Conservation (phyloP, 2,113 vertebrate genomes). For the Hystrix brachyura region DNA sequence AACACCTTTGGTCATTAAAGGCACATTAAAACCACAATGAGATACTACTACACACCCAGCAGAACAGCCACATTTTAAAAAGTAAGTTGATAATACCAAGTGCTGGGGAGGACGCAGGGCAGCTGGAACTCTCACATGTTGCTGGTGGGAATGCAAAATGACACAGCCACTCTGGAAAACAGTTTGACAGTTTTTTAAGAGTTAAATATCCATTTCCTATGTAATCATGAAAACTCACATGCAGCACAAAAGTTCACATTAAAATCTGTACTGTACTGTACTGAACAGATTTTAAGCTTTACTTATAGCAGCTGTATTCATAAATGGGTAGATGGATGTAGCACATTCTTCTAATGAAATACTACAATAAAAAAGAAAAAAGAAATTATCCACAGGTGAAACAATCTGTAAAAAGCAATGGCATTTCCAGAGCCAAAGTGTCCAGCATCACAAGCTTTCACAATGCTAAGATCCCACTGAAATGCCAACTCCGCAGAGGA, state of each 20-base stretch:
- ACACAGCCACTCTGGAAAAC: not conserved
- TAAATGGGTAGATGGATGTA: not conserved
- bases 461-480: not conserved
- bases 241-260: not conserved
- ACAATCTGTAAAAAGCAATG: constrained; percentile 8
- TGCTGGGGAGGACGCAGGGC: not conserved
- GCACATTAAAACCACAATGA: not conserved
- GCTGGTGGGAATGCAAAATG: constrained; percentile 12
- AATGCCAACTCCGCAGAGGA: not conserved
- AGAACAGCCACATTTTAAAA: not conserved
- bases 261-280: not conserved
- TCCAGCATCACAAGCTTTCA: not conserved
- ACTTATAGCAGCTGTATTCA: not conserved
- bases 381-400: not conserved
- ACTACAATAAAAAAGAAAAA: not conserved
- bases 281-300: not conserved
- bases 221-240: not conserved
- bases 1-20: not conserved
- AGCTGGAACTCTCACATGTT: not conserved
- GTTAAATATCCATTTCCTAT: not conserved
- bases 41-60: not conserved
- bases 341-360: not conserved
- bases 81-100: not conserved
- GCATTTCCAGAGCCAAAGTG: not conserved
- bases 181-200: not conserved